Evolutionary conservation across 1,140 invertebrate genomes (phyloP), one percentile per base, ranked within the genome.

Genomic region (Pteromalus puparum): DNA sequence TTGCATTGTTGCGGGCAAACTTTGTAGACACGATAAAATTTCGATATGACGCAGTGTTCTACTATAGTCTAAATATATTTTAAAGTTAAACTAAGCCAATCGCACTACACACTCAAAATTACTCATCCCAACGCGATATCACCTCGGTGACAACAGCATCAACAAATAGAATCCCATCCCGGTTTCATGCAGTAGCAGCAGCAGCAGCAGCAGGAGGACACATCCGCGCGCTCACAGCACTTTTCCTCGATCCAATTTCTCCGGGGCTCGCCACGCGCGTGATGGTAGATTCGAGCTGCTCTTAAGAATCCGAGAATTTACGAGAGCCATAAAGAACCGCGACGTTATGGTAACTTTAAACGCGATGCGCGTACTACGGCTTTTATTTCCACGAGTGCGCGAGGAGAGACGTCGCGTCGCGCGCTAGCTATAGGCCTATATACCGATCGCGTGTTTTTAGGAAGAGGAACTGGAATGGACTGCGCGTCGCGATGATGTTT

Each of bases 271-370:
- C 34, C 34, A 5, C 34, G 38, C 74, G 46, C 26, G 70, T 28
- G 15, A 74, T 38, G 65, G 38, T 28, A 26, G 73, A 83, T 83
- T 83, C 79, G 42, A 82, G 48, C 85, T 65, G 82, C 86, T 73
- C 86, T 84, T 78, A 88, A 88, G 87, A 88, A 89, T 86, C 83
- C 75, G 68, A 80, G 85, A 81, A 91, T 91, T 91, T 91, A 91
- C 88, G 86, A 87, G 77, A 70, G 88, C 86, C 88, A 90, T 91
- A 90, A 91, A 92, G 88, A 82, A 89, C 87, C 88, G 88, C 90
- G 90, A 90, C 87, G 87, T 89, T 88, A 88, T 87, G 82, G 88
- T 84, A 90, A 90, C 82, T 89, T 89, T 81, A 86, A 85, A 76
- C 85, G 87, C 83, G 74, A 68, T 46, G 79, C 79, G 78, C 72